Base-by-base conservation (phyloP, 2,113 vertebrate species). In the Myrmecophaga tridactyla region DNA sequence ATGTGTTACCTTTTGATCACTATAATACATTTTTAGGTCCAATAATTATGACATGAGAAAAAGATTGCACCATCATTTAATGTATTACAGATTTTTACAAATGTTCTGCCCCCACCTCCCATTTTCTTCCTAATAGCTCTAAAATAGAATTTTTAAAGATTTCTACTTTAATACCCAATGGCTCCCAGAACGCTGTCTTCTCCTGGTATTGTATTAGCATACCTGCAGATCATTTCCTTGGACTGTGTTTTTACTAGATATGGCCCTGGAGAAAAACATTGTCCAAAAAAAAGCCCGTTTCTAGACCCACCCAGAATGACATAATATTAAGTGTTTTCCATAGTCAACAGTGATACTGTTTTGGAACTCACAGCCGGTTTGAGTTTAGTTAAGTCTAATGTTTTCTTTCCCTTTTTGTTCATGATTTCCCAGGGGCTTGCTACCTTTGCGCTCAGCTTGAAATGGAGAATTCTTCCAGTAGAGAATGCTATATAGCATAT, bases 251-350 rank as follows among this genome's bases (percentile, higher is more conserved):
- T 95, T 46, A n/a, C 20, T 89, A 92, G 83, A 85, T 41, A 81
- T n/a, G 67, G 6, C 70, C n/a, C 63, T 85, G 29, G 70, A 48
- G 80, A 2, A 85, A 96, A 96, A 73, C 53, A 92, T 27, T 75
- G 17, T 94, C 34, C 13, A 51, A 81, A 93, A 84, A 91, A 31
- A 20, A 78, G n/a, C 34, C 76, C 15, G 85, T 9, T 92, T 87
- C 56, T 82, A 78, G 95, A 97, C 84, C 90, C 94, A 97, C 96
- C 96, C 97, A 97, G 67, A 88, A 96, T 97, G 94, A 97, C 77
- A 95, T 92, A 95, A 97, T 97, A 92, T 48, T 92, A 90, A 96
- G 69, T 95, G 46, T 94, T 96, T 97, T 94, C 94, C 86, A 10
- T 92, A 90, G 90, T 96, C 67, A 94, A 58, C 65, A 87, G 43